Evolutionary conservation across 1,140 invertebrate genomes (phyloP), one percentile per base, ranked within the genome.

Genomic region (Glossosoma conforme): DNA sequence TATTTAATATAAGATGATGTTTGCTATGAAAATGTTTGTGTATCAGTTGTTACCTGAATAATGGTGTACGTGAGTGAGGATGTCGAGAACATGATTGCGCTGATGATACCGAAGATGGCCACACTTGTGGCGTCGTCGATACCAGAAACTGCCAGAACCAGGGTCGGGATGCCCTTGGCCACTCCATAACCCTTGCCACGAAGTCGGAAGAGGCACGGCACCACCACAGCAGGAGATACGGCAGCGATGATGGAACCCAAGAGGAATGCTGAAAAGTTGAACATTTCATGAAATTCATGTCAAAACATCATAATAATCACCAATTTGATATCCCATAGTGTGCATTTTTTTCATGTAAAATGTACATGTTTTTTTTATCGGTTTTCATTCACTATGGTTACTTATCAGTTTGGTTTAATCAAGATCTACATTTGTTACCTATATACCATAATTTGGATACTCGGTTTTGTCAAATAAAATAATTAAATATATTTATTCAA

Each of bases 191-290:
- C 91, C 60, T 85, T 84, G 41, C 85, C 80, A 11, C 91, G 77
- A 9, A 98, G 71, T 49, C 85, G 77, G 52, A 98, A 85, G 25
- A 98, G 77, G 59, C 87, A 89, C 0, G 96, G 93, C 1, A 97
- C 94, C 5, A 97, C 89, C 1, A 98, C 93, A 8, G 95, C 95
- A 2, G 95, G 94, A 0, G 93, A 96, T 2, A 97, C 93, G 2
- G 94, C 93, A 1, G 91, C 88, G 41, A 96, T 79, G 48, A 96
- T 86, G 55, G 87, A 87, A 57, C 90, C 91, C 19, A 95, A 76
- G 30, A 97, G 77, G 51, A 94, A 84, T 44, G 61, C 72, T 75
- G 54, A 21, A 68, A 69, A 15, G 17, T 10, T 11, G 3, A 30
- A 41, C 20, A 13, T 20, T 41, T 19, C 11, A 41, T 41, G 20